Conservation (phyloP, 2,113 vertebrate genomes). For the Polypterus bichir region DNA sequence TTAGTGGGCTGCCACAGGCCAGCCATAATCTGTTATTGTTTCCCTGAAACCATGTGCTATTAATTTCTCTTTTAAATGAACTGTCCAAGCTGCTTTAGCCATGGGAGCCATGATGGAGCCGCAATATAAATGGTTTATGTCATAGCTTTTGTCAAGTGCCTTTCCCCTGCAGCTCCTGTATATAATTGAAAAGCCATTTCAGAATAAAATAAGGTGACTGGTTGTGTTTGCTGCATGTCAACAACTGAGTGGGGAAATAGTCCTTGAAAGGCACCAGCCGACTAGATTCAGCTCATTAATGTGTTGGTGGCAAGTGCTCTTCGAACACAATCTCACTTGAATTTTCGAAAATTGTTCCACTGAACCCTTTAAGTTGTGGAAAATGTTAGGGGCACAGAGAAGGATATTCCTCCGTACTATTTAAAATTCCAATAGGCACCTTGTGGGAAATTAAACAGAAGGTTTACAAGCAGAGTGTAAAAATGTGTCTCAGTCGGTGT, state of each 20-base stretch:
- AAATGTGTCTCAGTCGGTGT: neutral
- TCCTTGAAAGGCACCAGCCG: conserved; percentile 21
- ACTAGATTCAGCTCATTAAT: conserved; percentile 9
- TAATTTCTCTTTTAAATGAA: conserved; percentile 67
- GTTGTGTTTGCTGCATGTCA: conserved; percentile 41
- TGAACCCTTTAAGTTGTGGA: neutral
- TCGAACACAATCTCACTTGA: neutral
- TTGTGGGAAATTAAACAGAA: neutral
- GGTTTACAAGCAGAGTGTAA: neutral
- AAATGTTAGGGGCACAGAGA: neutral
- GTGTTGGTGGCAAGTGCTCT: conserved; percentile 2
- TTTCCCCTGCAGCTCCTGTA: conserved; percentile 38
- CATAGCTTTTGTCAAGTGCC: conserved; percentile 47
- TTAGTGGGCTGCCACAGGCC: conserved; percentile 32
- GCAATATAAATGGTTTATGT: conserved; percentile 65
- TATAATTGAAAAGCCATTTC: conserved; percentile 65
- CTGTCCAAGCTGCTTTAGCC: conserved; percentile 45
- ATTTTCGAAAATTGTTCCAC: conserved; percentile 9
- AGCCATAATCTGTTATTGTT: conserved; percentile 48
- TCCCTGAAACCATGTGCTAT: conserved; percentile 47
- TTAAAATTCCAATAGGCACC: neutral
- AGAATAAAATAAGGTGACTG: conserved; percentile 37
- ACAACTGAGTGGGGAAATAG: conserved; percentile 30
- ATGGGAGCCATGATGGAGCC: conserved; percentile 36
- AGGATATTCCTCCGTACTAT: neutral